Base-by-base conservation (phyloP, 2,113 vertebrate genomes). In the Notothenia rossii region DNA sequence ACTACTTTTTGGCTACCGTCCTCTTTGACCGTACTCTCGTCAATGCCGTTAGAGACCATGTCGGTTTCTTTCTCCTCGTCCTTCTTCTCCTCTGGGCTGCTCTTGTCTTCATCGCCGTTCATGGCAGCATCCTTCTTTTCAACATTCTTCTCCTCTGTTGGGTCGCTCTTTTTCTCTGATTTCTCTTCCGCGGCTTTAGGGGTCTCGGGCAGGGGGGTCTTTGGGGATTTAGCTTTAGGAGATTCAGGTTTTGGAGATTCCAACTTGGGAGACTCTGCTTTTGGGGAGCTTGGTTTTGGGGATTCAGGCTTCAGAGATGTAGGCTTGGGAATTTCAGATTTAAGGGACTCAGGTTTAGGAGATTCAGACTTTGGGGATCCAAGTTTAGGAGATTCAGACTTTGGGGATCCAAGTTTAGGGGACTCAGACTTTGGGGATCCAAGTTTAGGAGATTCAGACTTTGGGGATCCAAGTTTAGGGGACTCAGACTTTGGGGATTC, bases 41-140 rank as follows among this genome's bases (percentile, higher is more conserved):
- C 98, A 0, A 99, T 93, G 3, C 98, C 98, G 0, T 99, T 99
- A 7, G 97, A 94, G 54, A 99, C 90, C 14, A 97, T 93, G 0
- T 96, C 97, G 36, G 90, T 95, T 45, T 97, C 96, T 36, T 97
- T 96, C 22, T 25, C 94, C 88, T 96, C 83, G 7, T 82, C 94
- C 83, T 96, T 96, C 25, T 95, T 95, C 54, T 93, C 94, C 3
- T 96, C 73, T 0, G 96, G 95, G 75, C 96, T 96, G 87, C 95
- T 96, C 91, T 97, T 97, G 53, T 86, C 91, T 2, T 86, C 1
- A 0, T 94, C 91, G 0, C 93, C 93, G 0, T 94, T 94, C 90
- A 93, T 91, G 53, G 90, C 95, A 2, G 91, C 93, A 8, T 94
- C 95, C 33, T 94, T 97, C 92, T 95, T 96, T 5, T 91, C 88